phyloP scores from a whole-genome alignment of 1,140 invertebrate species.

The Stegodyphus mimosarum region DNA sequence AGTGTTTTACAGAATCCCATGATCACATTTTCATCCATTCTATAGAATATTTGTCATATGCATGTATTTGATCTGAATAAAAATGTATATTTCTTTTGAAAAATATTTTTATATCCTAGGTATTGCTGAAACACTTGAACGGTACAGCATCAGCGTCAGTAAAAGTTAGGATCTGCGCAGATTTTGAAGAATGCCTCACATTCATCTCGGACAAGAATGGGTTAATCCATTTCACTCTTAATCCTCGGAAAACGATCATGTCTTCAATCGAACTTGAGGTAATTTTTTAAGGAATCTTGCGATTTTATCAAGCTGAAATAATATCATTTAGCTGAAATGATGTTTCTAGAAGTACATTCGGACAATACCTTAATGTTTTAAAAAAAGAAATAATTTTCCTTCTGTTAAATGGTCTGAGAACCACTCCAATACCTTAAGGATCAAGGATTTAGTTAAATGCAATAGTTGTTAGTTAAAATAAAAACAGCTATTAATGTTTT shows the following conservation, averaged over 20 bases:
- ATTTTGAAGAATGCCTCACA: not conserved
- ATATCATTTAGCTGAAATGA: not conserved
- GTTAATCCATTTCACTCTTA: not conserved
- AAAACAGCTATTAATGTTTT: too few species aligned
- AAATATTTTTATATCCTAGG: not conserved
- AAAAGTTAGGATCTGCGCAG: slow-evolving; percentile 62
- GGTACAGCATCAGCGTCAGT: slow-evolving; percentile 65
- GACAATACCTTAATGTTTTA: not conserved
- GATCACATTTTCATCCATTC: not conserved
- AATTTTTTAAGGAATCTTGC: not conserved
- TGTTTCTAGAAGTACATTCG: too few species aligned
- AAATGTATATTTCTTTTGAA: not conserved
- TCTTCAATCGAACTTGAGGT: not conserved
- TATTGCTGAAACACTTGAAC: slow-evolving; percentile 62
- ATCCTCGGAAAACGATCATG: not conserved
- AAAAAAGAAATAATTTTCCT: too few species aligned
- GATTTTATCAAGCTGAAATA: not conserved
- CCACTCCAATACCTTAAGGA: too few species aligned
- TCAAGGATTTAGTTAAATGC: too few species aligned
- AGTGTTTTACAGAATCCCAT: not conserved
- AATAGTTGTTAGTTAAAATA: too few species aligned
- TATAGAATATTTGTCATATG: not conserved
- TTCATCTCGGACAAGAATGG: slow-evolving; percentile 30
- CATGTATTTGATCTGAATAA: not conserved
- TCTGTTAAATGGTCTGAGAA: too few species aligned